These are phyloP conservation scores for Nephila pilipes DNA, from an alignment of 1,140 invertebrate genomes.

Conservation along the genomic window DNA sequence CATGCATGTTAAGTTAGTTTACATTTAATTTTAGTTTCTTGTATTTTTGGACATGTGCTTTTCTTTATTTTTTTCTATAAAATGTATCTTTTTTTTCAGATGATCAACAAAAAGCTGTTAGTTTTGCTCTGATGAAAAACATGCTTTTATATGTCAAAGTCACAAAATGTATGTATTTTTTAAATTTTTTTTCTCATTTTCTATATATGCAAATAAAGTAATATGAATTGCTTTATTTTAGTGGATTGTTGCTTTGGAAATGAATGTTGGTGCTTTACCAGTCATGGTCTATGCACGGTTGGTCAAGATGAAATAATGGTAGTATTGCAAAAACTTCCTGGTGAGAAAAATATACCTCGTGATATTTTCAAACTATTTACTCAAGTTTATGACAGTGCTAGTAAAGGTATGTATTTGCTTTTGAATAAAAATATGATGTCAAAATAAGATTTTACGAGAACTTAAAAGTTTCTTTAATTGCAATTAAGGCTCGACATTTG, in stretches of 20 bases:
- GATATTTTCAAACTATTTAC: conserved; percentile 90
- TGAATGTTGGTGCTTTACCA: conserved; percentile 90
- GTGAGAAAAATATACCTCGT: conserved; percentile 87
- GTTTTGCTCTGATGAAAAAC: conserved; percentile 91
- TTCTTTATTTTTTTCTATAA: background rate
- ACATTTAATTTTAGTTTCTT: too few species aligned
- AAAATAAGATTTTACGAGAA: background rate
- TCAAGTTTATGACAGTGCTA: conserved; percentile 89
- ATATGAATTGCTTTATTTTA: conserved; percentile 80
- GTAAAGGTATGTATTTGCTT: conserved; percentile 84
- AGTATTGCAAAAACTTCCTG: conserved; percentile 87
- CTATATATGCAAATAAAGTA: background rate
- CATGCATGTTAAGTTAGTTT: too few species aligned
- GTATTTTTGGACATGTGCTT: too few species aligned
- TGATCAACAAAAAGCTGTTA: conserved; percentile 84
- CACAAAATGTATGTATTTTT: conserved; percentile 86
- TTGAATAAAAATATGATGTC: background rate
- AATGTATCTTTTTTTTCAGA: conserved; percentile 79
- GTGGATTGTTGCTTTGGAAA: conserved; percentile 92
- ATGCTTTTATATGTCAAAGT: conserved; percentile 90
- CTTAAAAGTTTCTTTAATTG: conserved; percentile 50
- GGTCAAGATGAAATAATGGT: conserved; percentile 93
- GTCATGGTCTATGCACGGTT: conserved; percentile 89
- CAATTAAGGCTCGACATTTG: conserved; percentile 86
- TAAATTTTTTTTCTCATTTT: background rate